A percentile compares a stretch with the other conserved stretches of the same genome.
phyloP scores from a whole-genome alignment of 2,888 invertebrate species.

The Antheraea yamamai region DNA sequence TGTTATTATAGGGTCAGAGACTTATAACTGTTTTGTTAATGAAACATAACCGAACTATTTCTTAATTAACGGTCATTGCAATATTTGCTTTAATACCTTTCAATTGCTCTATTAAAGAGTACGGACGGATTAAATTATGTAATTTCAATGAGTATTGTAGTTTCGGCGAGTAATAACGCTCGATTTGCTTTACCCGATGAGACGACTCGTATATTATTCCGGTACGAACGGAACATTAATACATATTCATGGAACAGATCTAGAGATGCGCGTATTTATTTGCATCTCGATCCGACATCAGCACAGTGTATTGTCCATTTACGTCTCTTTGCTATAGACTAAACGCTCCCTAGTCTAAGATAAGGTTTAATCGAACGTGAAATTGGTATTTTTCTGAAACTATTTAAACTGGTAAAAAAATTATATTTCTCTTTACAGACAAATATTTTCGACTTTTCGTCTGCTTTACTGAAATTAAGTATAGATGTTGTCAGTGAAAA shows the following conservation, averaged over 20 bases:
- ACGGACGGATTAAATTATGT: background rate
- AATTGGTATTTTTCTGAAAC: constrained; percentile 34
- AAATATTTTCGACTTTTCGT: no score
- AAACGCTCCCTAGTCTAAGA: constrained; percentile 41
- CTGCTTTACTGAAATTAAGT: no score
- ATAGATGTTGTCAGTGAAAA: no score
- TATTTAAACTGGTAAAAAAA: background rate
- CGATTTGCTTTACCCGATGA: constrained; percentile 33
- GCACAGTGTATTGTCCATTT: constrained; percentile 66
- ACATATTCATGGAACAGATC: constrained; percentile 77
- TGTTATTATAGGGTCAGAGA: no score
- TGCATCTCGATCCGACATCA: constrained; percentile 71
- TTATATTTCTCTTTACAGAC: background rate
- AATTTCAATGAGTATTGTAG: constrained; percentile 13
- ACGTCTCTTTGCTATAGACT: constrained; percentile 64
- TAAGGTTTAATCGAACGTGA: constrained; percentile 54
- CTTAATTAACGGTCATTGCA: no score
- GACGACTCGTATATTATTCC: constrained; percentile 70
- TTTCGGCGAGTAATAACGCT: constrained; percentile 31
- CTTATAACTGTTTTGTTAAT: no score
- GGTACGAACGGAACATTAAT: constrained; percentile 62
- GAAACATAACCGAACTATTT: no score
- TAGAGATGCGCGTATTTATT: constrained; percentile 79
- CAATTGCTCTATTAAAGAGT: background rate
- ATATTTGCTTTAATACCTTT: background rate